Base-by-base conservation (phyloP, 2,888 invertebrate genomes). In the Epinotia ramella region DNA sequence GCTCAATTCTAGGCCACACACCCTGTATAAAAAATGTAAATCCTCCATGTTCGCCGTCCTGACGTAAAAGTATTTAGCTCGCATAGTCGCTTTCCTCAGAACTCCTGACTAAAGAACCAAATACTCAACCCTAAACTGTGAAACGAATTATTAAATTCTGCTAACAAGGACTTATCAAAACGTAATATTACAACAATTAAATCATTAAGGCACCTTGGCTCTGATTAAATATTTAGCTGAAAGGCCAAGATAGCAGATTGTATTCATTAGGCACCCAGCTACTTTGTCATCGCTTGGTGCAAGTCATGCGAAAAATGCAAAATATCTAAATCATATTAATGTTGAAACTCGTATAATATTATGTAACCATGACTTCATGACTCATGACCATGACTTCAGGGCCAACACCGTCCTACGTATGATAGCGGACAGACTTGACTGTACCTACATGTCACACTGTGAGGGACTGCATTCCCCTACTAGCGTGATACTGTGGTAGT, bases 201-300 rank as follows among this genome's bases (percentile, higher is more conserved):
- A 87, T 84, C 80, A 83, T 90, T 89, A 84, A 85, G 84, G 84
- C 79, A 81, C 80, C 84, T 83, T 84, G 85, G 85, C 83, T 85
- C 88, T 89, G 84, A 88, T 90, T 90, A 90, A 92, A 91, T 89
- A 91, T 92, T 92, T 87, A 89, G 86, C 82, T 81, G 86, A 89
- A 86, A 87, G 88, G 88, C 84, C 85, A 84, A 80, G 83, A 79
- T 72, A 72, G 44, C 88, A 89, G 88, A 88, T 89, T 88, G 86
- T 87, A 86, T 88, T 88, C 86, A 88, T 89, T 87, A 88, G 75
- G 77, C 78, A 79, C 76, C 77, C 59, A 59, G 73, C 65, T 70
- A 75, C 69, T 69, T 49, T 77, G 71, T 72, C 71, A 73, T 77
- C 73, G 79, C 78, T 78, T 79, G 79, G 80, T 46, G 56, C 72